Evolutionary conservation across 2,797 vertebrate species (phyloP).

Genomic region (Antennarius maculatus): DNA sequence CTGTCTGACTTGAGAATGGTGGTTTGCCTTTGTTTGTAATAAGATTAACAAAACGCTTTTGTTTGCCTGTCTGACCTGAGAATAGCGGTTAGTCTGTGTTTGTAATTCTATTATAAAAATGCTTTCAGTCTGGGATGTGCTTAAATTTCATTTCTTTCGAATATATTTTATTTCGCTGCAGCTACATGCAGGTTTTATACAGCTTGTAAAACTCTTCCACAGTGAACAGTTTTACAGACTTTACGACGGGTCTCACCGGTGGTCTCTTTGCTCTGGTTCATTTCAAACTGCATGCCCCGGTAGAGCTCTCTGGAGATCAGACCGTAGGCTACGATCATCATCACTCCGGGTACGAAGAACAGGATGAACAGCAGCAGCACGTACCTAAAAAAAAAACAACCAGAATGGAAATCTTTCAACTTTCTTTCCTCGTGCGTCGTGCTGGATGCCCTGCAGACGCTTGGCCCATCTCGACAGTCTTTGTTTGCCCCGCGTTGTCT

Average conservation of each 20-base stretch:
- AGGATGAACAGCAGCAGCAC: conserved; percentile 88
- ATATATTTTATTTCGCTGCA: background rate
- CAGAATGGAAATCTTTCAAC: background rate
- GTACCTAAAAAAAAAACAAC: conserved; percentile 79
- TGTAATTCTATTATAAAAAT: background rate
- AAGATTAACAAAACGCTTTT: background rate
- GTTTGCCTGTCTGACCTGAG: too few relatives aligned
- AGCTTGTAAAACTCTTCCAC: conserved; percentile 9
- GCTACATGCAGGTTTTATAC: background rate
- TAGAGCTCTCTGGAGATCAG: conserved; percentile 95
- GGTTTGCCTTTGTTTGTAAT: background rate
- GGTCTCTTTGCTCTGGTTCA: conserved; percentile 78
- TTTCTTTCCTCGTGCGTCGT: background rate
- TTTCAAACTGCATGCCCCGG: conserved; percentile 90
- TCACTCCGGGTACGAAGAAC: conserved; percentile 92
- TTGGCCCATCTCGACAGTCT: background rate
- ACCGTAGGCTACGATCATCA: conserved; percentile 92
- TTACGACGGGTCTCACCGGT: conserved; percentile 73
- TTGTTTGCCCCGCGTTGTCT: conserved; percentile 1
- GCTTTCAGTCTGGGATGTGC: background rate
- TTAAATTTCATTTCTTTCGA: background rate
- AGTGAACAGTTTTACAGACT: conserved; percentile 19
- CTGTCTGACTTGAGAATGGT: background rate
- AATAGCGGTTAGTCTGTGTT: too few relatives aligned
- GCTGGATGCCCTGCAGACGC: conserved; percentile 26